Evolutionary conservation across 2,888 invertebrate species (phyloP).

Genomic region (Oasisia sp.): DNA sequence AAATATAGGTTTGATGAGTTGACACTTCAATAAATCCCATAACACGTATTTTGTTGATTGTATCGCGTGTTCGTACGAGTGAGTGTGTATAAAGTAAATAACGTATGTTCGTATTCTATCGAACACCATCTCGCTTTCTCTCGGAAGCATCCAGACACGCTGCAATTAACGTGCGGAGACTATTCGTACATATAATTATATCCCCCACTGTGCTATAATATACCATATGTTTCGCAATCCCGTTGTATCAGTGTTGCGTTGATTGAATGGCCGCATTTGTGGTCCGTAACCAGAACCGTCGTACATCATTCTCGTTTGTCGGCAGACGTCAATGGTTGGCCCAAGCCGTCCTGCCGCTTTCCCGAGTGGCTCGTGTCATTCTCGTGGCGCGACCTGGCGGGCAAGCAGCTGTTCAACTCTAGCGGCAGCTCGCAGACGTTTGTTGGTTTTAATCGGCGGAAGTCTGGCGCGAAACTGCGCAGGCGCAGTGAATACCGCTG

Average conservation of each 20-base stretch:
- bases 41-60: background rate
- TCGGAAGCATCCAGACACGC: no score
- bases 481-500: constrained; percentile 32
- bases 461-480: constrained; percentile 25
- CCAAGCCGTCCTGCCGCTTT: constrained; percentile 49
- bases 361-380: constrained; percentile 50
- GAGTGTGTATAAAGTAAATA: background rate
- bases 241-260: background rate
- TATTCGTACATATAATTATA: no score
- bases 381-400: constrained; percentile 57
- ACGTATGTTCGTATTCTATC: no score
- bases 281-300: background rate
- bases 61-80: background rate
- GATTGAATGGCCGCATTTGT: background rate
- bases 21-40: no score
- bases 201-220: background rate
- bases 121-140: no score
- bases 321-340: constrained; percentile 46
- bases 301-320: background rate
- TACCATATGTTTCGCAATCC: background rate
- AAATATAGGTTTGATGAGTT: no score
- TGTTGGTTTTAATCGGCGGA: constrained; percentile 27
- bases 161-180: no score
- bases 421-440: constrained; percentile 26
- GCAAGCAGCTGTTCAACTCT: constrained; percentile 45